Conservation (phyloP, 2,797 vertebrate genomes). For the Chaetophractus vellerosus region DNA sequence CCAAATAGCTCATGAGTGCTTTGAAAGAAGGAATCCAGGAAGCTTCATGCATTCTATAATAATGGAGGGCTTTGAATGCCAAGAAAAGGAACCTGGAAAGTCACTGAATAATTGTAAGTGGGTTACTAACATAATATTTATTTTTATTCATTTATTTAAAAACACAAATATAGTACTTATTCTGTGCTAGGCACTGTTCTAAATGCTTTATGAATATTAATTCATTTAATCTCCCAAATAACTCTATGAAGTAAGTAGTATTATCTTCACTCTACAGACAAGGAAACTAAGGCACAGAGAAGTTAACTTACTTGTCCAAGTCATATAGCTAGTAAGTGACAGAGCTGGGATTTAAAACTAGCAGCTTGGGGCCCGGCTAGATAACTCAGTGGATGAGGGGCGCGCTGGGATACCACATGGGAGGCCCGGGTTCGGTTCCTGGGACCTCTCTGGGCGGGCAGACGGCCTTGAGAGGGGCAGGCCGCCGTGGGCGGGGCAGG, state of each 20-base stretch:
- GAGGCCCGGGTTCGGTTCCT: too few relatives aligned
- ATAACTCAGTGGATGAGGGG: too few relatives aligned
- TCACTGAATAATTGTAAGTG: conserved; percentile 23
- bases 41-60: conserved; percentile 10
- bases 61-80: not conserved
- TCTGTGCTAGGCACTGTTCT: conserved; percentile 23
- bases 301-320: conserved; percentile 20
- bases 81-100: not conserved
- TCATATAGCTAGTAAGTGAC: not conserved
- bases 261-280: conserved; percentile 21
- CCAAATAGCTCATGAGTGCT: not conserved
- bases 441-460: too few relatives aligned
- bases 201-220: conserved; percentile 56
- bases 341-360: conserved; percentile 38
- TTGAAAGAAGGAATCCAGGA: conserved; percentile 20
- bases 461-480: too few relatives aligned
- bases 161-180: conserved; percentile 50
- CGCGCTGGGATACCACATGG: too few relatives aligned
- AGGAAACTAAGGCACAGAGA: conserved; percentile 18
- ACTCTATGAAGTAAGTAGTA: conserved; percentile 7
- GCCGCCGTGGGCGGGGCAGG: too few relatives aligned
- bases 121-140: conserved; percentile 17
- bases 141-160: conserved; percentile 66
- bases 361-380: too few relatives aligned
- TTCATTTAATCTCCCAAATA: conserved; percentile 52